Percentiles rank a stretch among this genome's conserved stretches.
Conservation (phyloP, 1,140 invertebrate species). For the Conus betulinus region DNA sequence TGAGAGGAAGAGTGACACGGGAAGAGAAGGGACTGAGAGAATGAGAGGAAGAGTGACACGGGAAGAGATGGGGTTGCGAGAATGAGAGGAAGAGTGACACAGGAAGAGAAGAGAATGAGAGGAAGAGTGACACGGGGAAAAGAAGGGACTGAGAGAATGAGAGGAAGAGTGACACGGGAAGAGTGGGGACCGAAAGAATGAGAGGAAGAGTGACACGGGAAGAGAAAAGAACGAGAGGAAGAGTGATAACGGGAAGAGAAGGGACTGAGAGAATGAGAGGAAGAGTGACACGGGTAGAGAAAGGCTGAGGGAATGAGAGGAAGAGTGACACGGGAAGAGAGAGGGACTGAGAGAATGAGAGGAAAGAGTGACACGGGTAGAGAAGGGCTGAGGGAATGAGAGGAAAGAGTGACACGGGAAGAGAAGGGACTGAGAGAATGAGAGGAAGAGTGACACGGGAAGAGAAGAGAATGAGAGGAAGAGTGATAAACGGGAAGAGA, state of each 20-base stretch:
- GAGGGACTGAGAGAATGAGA: background rate
- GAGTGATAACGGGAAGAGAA: background rate
- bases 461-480: too few species aligned
- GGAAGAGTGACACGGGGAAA: background rate
- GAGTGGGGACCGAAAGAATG: background rate
- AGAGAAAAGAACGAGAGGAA: constrained; percentile 17
- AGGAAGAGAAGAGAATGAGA: background rate
- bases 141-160: background rate
- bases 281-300: background rate
- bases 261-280: background rate
- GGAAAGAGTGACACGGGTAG: background rate
- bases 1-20: too few species aligned
- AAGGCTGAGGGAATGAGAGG: background rate
- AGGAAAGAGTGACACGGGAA: background rate
- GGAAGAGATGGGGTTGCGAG: too few species aligned
- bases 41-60: too few species aligned
- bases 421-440: too few species aligned
- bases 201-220: background rate
- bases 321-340: background rate
- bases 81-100: too few species aligned
- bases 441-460: too few species aligned
- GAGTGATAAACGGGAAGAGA: too few species aligned
- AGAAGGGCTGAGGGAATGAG: background rate
- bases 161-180: too few species aligned
- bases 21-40: too few species aligned